Conservation (phyloP, 2,888 invertebrate genomes). For the Andrena hattorfiana region DNA sequence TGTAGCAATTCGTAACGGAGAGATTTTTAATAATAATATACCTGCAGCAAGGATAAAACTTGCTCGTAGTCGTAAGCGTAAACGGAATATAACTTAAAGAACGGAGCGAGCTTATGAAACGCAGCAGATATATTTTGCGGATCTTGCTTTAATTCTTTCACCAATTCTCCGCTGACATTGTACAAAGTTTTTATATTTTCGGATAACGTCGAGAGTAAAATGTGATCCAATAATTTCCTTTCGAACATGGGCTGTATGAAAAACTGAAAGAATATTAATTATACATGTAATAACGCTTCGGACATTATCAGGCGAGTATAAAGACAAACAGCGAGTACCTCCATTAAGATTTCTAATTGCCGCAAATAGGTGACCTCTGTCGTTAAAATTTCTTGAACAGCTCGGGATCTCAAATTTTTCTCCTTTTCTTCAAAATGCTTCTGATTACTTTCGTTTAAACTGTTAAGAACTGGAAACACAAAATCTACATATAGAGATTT, state of each 20-base stretch:
- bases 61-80: slow-evolving; percentile 91
- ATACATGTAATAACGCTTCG: slow-evolving; percentile 30
- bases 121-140: slow-evolving; percentile 88
- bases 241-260: slow-evolving; percentile 88
- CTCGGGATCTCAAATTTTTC: slow-evolving; percentile 85
- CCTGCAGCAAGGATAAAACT: slow-evolving; percentile 88
- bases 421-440: slow-evolving; percentile 78
- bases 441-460: slow-evolving; percentile 85
- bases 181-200: slow-evolving; percentile 89
- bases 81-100: slow-evolving; percentile 91
- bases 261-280: slow-evolving; percentile 79
- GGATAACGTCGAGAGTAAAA: slow-evolving; percentile 87
- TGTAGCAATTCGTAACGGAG: background rate
- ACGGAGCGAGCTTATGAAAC: slow-evolving; percentile 91
- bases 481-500: slow-evolving; percentile 2
- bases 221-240: slow-evolving; percentile 85
- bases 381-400: slow-evolving; percentile 89
- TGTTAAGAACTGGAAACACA: slow-evolving; percentile 86
- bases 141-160: slow-evolving; percentile 87
- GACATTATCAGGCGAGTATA: background rate
- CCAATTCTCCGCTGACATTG: slow-evolving; percentile 88
- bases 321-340: slow-evolving; percentile 80
- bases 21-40: slow-evolving; percentile 75
- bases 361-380: slow-evolving; percentile 90
- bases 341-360: slow-evolving; percentile 89